phyloP scores from a whole-genome alignment of 2,113 vertebrate genomes.

The Nibea albiflora region DNA sequence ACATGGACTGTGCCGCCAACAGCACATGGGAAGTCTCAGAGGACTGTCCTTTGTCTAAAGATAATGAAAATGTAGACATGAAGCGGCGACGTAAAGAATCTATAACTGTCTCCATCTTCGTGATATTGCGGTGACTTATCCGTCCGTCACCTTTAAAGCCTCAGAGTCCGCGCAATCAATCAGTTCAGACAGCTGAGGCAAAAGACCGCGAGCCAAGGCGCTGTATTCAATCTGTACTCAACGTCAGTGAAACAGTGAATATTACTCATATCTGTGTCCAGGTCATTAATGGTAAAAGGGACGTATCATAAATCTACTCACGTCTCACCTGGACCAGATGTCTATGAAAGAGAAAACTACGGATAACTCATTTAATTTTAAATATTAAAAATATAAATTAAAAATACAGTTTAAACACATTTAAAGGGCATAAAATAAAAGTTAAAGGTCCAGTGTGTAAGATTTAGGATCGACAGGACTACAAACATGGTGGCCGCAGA shows the following conservation, averaged over 20 bases:
- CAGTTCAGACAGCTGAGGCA: constrained; percentile 17
- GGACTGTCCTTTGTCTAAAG: constrained; percentile 4
- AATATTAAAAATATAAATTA: too few relatives aligned
- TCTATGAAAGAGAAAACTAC: not conserved
- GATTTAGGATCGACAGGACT: too few relatives aligned
- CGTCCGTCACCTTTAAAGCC: constrained; percentile 28
- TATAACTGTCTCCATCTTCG: constrained; percentile 26
- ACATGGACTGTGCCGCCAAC: constrained; percentile 23
- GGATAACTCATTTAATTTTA: not conserved
- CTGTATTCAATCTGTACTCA: constrained; percentile 37
- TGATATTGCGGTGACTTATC: constrained; percentile 59
- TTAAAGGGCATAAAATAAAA: too few relatives aligned
- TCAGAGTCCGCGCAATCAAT: constrained; percentile 25
- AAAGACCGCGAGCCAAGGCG: constrained; percentile 19
- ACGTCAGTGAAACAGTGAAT: constrained; percentile 10
- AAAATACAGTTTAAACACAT: too few relatives aligned
- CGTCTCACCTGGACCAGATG: not conserved
- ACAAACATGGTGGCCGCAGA: too few relatives aligned
- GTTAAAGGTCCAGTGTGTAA: too few relatives aligned
- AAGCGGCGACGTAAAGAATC: constrained; percentile 25
- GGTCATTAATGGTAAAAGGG: constrained; percentile 16
- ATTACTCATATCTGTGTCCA: constrained; percentile 35
- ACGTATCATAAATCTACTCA: constrained; percentile 10
- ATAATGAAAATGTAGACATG: constrained; percentile 9
- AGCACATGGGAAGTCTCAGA: constrained; percentile 57